Conservation (phyloP, 2,113 vertebrate genomes). For the Callopanchax toddi region DNA sequence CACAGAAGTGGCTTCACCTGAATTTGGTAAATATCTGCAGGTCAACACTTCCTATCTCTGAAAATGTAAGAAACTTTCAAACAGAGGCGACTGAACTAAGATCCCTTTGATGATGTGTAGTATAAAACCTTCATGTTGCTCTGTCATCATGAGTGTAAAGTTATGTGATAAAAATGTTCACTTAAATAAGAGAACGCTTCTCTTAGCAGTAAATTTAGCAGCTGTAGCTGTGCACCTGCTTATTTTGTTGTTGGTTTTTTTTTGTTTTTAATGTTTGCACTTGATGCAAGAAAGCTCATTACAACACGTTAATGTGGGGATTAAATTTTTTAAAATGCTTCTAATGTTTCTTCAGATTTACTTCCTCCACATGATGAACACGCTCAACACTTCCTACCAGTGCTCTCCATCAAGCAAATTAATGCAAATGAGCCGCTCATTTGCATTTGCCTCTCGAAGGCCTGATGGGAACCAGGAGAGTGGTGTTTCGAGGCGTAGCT, state of each 20-base stretch:
- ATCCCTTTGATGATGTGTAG: too few species aligned
- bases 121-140: too few species aligned
- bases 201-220: too few species aligned
- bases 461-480: neutral
- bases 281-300: constrained; percentile 13
- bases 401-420: constrained; percentile 5
- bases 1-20: too few species aligned
- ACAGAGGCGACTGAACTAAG: neutral
- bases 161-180: too few species aligned
- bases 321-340: neutral
- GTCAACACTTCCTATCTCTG: too few species aligned
- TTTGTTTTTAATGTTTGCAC: neutral
- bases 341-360: neutral
- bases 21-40: too few species aligned
- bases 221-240: too few species aligned
- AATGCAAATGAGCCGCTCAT: constrained; percentile 5
- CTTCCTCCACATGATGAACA: constrained; percentile 2
- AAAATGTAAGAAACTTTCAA: neutral
- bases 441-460: constrained; percentile 6
- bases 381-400: neutral
- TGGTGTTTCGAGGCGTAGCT: constrained; percentile 13
- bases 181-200: too few species aligned
- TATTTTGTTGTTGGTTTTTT: too few species aligned
- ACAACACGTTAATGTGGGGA: neutral
- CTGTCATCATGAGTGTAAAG: too few species aligned